Evolutionary conservation across 2,888 invertebrate genomes (phyloP).

Genomic region (Orthosia cruda): DNA sequence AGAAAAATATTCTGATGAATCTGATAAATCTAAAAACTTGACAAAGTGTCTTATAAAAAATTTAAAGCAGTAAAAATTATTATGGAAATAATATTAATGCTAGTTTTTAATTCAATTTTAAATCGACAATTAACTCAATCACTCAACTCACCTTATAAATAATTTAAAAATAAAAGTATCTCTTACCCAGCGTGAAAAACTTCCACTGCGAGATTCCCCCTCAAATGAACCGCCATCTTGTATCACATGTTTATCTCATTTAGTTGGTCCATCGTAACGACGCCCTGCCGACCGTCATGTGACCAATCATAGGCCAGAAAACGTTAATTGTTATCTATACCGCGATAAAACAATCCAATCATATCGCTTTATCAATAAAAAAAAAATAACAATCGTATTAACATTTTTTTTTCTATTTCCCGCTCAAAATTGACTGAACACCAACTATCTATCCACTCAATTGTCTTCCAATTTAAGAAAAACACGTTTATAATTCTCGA

Average conservation of each 20-base stretch:
- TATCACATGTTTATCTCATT: conserved; percentile 88
- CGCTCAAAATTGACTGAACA: conserved; percentile 63
- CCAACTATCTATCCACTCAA: conserved; percentile 59
- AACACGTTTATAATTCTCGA: conserved; percentile 51
- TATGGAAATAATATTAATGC: not conserved
- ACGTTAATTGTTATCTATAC: conserved; percentile 75
- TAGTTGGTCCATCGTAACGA: conserved; percentile 76
- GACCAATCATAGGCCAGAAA: conserved; percentile 85
- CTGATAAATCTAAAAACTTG: not conserved
- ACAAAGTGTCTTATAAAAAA: not conserved
- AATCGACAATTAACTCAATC: not conserved
- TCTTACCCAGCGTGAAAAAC: conserved; percentile 79
- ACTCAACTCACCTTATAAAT: not conserved
- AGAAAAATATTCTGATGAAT: not conserved
- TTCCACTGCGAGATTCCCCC: conserved; percentile 76
- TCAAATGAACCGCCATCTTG: conserved; percentile 88
- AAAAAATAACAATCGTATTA: conserved; percentile 56
- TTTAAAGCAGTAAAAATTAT: no score
- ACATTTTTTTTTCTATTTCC: conserved; percentile 65
- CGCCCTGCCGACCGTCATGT: conserved; percentile 82
- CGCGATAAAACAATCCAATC: conserved; percentile 75
- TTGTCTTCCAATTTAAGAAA: conserved; percentile 23
- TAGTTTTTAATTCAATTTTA: not conserved
- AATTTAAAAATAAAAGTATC: conserved; percentile 22
- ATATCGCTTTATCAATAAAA: conserved; percentile 59